Base-by-base conservation (phyloP, 1,140 invertebrate species). In the Cydia pomonella region DNA sequence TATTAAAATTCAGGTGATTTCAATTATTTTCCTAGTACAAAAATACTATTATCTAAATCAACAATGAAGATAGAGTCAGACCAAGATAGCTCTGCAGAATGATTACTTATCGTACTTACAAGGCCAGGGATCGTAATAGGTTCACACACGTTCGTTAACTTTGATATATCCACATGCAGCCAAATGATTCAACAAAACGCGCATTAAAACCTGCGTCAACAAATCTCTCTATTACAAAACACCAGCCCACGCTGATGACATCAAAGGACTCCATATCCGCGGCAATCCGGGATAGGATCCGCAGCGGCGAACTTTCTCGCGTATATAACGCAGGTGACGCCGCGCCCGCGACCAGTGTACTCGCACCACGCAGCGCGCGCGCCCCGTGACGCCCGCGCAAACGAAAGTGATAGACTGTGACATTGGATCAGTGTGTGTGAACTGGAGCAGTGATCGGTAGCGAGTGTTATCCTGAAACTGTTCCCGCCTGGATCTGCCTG, bases 391-490 rank as follows among this genome's bases (percentile, higher is more conserved):
- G 74, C 64, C 73, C 83, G 87, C 81, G 87, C 89, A 89, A 90
- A 84, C 89, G 89, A 91, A 91, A 92, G 90, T 92, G 90, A 88
- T 82, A 82, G 23, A 75, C 69, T 62, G n/a, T 23, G 53, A 76
- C 69, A 53, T 89, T 80, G 77, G 73, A 78, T 78, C 76, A 83
- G 87, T 91, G 88, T 86, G 83, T 90, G 87, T 89, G 85, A 84
- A 86, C 82, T 87, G 81, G 84, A 90, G 88, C 89, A 88, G 89
- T 90, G 87, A 86, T 87, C 77, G 87, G 84, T 88, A 88, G 88
- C 88, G 84, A 82, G 82, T 87, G 87, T 89, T 89, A 90, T 90
- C 87, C 90, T 89, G 87, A 88, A 89, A 87, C 89, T 88, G 87
- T 88, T 83, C 87, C 78, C 23, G 74, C 78, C 73, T 75, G 84